Base-by-base conservation (phyloP, 2,113 vertebrate species). In the Oceanodroma tethys region DNA sequence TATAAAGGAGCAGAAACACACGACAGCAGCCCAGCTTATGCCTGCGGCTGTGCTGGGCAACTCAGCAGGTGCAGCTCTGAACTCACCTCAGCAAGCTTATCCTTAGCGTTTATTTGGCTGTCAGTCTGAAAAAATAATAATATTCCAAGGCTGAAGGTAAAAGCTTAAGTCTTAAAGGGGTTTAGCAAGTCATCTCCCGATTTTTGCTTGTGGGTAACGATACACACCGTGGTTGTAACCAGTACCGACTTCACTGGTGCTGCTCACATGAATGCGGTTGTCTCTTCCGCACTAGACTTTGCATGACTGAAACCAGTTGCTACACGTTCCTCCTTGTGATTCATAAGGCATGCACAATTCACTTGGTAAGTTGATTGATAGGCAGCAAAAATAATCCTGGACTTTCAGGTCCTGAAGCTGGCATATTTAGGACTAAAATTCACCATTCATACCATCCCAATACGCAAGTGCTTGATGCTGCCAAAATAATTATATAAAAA, bases 1-100 rank as follows among this genome's bases (percentile, higher is more conserved):
- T 48, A 22, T 76, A 91, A 67, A 93, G 43, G 42, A 76, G 58
- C 88, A 75, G 79, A 91, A 89, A 91, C 88, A 86, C 74, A 86
- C 47, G 19, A 68, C 93, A 93, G 94, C 55, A 2, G 1, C 56
- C 63, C 16, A 19, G 56, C 9, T 68, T 56, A 70, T 75, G 38
- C 29, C 66, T 63, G 36, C 7, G 16, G 65, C 71, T 62, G 42
- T 60, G 53, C 65, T 53, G 47, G 66, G 62, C 70, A 83, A 32
- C 20, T 60, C 63, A 14, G 40, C 66, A 34, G 62, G 53, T 58
- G 42, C 53, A 71, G 52, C 66, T 63, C 90, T 86, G 38, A 88
- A 85, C 59, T 50, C 53, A 38, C 38, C n/a, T 23, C 38, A n/a
- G 34, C 56, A 81, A 68, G 5, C 26, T 68, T 52, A 68, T 80